Evolutionary conservation across 2,888 invertebrate species (phyloP), one percentile per base, ranked within the genome.

Genomic region (Coremacera marginata): DNA sequence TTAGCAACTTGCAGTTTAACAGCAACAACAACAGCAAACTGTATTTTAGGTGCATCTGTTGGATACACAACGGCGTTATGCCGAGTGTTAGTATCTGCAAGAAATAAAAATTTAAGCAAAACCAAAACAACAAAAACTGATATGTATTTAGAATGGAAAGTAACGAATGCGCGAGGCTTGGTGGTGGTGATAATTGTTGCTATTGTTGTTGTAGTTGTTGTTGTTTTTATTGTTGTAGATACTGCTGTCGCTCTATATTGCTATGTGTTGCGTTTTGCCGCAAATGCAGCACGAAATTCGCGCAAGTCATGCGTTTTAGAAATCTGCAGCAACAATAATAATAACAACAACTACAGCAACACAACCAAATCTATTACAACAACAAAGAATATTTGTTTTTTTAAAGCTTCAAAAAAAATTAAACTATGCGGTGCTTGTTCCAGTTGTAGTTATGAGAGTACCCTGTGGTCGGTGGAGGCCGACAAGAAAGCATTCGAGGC

Each of bases 291-390:
- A 62, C 60, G 19, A 72, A 72, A 62, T 62, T 22, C 37, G 34
- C 71, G 9, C 44, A 27, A 51, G 34, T 57, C 55, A 71, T 75
- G 55, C 67, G 68, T 31, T 75, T 75, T 67, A 71, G 72, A 72
- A 72, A 72, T 72, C 19, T 25, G 19, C 44, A 75, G 57, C 57
- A 70, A 70, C 52, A 55, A 55, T 31, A 51, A 34, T 25, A 62
- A 62, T 49, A 72, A 16, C 19, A 51, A 52, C 67, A 51, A 75
- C n/a, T 49, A n/a, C 19, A 52, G 55, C 37, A 37, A 37, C 37
- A 37, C 37, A 4, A 37, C 5, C 67, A 62, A 75, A 52, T n/a
- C 63, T 49, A 34, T 51, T 67, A 7, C n/a, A 25, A 67, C 55
- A 67, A 37, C 37, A 55, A 51, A 72, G 8, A 65, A 37, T 27